These are phyloP conservation scores for Rhyacophila evoluta DNA, from an alignment of 2,888 invertebrate species.

Conservation along the genomic window DNA sequence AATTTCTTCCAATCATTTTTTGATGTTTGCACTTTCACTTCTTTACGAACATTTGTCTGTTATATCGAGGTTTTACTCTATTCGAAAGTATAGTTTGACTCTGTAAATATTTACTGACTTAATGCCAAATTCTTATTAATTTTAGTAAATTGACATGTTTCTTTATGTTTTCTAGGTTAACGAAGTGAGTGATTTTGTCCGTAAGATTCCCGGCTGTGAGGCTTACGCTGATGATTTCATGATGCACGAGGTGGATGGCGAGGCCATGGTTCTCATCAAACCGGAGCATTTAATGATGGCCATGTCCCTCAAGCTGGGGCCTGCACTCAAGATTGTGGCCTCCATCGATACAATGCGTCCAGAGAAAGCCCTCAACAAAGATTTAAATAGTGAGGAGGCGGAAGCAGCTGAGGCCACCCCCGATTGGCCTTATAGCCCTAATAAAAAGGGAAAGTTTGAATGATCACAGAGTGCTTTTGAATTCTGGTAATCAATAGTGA, in stretches of 20 bases:
- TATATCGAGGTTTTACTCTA: too few species aligned
- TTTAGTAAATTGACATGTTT: too few species aligned
- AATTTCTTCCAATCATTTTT: too few species aligned
- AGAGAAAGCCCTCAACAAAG: slow-evolving; percentile 64
- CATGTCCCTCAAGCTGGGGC: slow-evolving; percentile 95
- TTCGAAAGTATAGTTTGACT: too few species aligned
- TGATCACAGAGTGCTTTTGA: background rate
- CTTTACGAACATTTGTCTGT: too few species aligned
- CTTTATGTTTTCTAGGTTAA: slow-evolving; percentile 62
- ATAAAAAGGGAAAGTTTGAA: slow-evolving; percentile 49
- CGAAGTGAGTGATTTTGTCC: slow-evolving; percentile 91
- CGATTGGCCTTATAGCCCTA: slow-evolving; percentile 47
- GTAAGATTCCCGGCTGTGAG: slow-evolving; percentile 88
- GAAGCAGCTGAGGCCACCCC: slow-evolving; percentile 41
- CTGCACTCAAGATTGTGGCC: slow-evolving; percentile 94
- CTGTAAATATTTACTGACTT: too few species aligned
- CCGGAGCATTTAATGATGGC: slow-evolving; percentile 95
- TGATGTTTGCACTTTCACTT: too few species aligned
- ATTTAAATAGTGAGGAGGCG: slow-evolving; percentile 34
- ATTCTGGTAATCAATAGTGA: background rate
- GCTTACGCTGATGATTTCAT: slow-evolving; percentile 96
- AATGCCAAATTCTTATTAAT: too few species aligned
- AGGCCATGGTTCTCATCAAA: slow-evolving; percentile 90
- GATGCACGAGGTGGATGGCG: slow-evolving; percentile 96
- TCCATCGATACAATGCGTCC: slow-evolving; percentile 87